Evolutionary conservation across 2,113 vertebrate species (phyloP), one percentile per base, ranked within the genome.

Genomic region (Lophius piscatorius): DNA sequence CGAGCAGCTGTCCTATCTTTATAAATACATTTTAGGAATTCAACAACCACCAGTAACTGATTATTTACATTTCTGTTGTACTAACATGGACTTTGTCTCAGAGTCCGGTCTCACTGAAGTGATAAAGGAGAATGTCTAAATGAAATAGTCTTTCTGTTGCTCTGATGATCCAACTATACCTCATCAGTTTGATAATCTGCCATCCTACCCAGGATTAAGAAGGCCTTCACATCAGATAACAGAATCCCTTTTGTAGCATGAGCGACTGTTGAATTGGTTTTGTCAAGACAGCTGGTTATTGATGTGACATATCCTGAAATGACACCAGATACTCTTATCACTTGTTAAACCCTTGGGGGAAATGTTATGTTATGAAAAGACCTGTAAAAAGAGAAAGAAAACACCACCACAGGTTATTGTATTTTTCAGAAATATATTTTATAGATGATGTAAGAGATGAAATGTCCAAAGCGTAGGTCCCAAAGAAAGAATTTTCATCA

Each of bases 351-450:
- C 2, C 9, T 3, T 11, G 12, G 14, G 18, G 16, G 1, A 29
- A 28, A 28, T 28, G 24, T 21, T 1, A 54, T 9, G 11, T 35
- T 10, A 26, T 16, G 11, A 13, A 20, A 24, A 17, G 18, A 13
- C 18, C 20, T 26, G 7, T 17, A 2, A 59, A 38, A 21, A 39
- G 26, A 21, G 3, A 33, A 47, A 36, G 35, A 35, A 22, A 2
- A 13, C 58, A 14, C 51, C 39, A 59, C 12, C 2, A 18, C 38
- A 77, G 34, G 10, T n/a, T 0, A 8, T 57, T 10, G 34, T 79
- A 74, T 84, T 87, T 88, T 90, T 90, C 83, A 80, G 87, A 90
- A 89, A 90, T 90, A 89, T 85, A 89, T 88, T 90, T 88, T 88
- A 87, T 85, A 84, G 82, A 83, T 78, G 74, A 85, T 83, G 78